phyloP scores from a whole-genome alignment of 2,113 vertebrate genomes.

The Rhineura floridana region DNA sequence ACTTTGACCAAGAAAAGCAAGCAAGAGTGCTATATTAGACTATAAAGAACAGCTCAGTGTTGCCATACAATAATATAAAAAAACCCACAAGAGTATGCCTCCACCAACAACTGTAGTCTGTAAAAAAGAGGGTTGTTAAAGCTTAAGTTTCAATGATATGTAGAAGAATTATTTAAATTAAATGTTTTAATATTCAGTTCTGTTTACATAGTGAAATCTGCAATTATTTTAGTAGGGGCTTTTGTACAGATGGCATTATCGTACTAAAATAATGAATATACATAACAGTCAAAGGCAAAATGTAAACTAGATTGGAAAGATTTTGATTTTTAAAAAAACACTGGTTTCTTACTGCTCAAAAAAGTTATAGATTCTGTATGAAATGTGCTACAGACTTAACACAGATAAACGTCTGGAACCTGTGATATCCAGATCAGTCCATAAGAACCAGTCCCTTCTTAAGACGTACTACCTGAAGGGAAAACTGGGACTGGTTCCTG shows the following conservation, averaged over 20 bases:
- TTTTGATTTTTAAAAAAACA: slow-evolving; percentile 6
- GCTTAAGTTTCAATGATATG: slow-evolving; percentile 5
- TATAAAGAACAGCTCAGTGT: not conserved
- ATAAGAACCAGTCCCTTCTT: slow-evolving; percentile 29
- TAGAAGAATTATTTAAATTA: not conserved
- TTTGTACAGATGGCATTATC: slow-evolving; percentile 48
- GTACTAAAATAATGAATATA: slow-evolving; percentile 47
- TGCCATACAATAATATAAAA: not conserved
- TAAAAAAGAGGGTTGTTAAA: not conserved
- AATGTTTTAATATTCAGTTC: not conserved
- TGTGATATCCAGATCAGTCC: not conserved
- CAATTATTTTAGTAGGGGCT: slow-evolving; percentile 46
- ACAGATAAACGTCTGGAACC: not conserved
- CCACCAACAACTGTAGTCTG: not conserved
- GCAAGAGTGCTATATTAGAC: not conserved
- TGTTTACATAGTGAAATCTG: slow-evolving; percentile 12
- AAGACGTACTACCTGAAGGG: slow-evolving; percentile 20
- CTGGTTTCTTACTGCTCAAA: slow-evolving; percentile 40
- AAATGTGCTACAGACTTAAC: slow-evolving; percentile 16
- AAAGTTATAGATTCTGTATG: slow-evolving; percentile 28
- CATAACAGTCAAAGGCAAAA: slow-evolving; percentile 44
- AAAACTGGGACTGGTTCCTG: not conserved
- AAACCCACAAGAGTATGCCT: not conserved
- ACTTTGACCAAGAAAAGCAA: not conserved
- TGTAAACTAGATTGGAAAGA: slow-evolving; percentile 32